Evolutionary conservation across 2,113 vertebrate species (phyloP).

Genomic region (Echinops telfairi): DNA sequence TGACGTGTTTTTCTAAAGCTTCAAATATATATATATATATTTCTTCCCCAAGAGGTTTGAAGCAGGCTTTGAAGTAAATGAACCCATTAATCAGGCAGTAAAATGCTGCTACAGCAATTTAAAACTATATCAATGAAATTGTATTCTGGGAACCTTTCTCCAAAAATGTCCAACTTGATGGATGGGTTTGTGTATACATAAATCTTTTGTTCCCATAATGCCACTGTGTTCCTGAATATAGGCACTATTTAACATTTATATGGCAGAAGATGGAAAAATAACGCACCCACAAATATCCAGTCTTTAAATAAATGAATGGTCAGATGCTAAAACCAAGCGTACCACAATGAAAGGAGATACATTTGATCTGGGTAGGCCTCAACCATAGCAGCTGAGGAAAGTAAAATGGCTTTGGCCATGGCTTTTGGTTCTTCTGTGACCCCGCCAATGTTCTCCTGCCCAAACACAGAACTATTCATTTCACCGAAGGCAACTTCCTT

Average conservation of each 20-base stretch:
- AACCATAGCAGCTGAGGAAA: slow-evolving; percentile 33
- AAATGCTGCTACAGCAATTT: slow-evolving; percentile 65
- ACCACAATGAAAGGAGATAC: slow-evolving; percentile 19
- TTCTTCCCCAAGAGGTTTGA: slow-evolving; percentile 62
- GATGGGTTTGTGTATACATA: slow-evolving; percentile 53
- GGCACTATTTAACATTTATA: slow-evolving; percentile 55
- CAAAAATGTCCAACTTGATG: slow-evolving; percentile 62
- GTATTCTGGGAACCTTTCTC: slow-evolving; percentile 61
- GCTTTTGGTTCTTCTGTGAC: slow-evolving; percentile 1
- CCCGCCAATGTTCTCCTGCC: background rate
- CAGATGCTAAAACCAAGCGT: slow-evolving; percentile 27
- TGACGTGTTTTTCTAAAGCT: slow-evolving; percentile 36
- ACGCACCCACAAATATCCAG: slow-evolving; percentile 14
- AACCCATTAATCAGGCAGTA: slow-evolving; percentile 74
- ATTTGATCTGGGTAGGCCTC: background rate
- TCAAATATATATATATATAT: slow-evolving; percentile 26
- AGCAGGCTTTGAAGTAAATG: slow-evolving; percentile 71
- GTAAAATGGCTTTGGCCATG: background rate
- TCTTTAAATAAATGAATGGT: slow-evolving; percentile 23
- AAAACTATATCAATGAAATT: slow-evolving; percentile 66
- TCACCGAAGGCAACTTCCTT: slow-evolving; percentile 11
- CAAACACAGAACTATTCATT: background rate
- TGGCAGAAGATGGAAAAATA: slow-evolving; percentile 28
- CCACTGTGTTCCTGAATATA: slow-evolving; percentile 44
- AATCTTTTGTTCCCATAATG: slow-evolving; percentile 43